These are phyloP conservation scores for Struthio camelus DNA, from an alignment of 2,113 vertebrate genomes.

Conservation along the genomic window DNA sequence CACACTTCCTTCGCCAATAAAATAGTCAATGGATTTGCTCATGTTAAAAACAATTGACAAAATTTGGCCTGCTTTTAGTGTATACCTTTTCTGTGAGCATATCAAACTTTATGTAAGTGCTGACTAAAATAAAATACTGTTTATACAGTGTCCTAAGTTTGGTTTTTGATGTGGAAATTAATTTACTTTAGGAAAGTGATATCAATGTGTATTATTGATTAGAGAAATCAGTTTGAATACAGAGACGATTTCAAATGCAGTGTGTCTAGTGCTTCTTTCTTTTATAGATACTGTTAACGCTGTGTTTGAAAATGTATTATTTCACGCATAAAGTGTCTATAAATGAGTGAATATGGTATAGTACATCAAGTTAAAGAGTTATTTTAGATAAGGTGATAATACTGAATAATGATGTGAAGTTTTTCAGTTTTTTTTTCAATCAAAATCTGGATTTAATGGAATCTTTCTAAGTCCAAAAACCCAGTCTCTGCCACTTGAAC, in stretches of 20 bases:
- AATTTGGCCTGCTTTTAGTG: background rate
- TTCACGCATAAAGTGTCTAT: conserved; percentile 41
- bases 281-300: conserved; percentile 59
- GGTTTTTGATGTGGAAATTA: background rate
- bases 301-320: conserved; percentile 63
- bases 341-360: conserved; percentile 45
- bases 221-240: conserved; percentile 2
- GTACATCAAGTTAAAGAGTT: conserved; percentile 62
- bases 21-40: background rate
- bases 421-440: background rate
- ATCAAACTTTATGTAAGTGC: background rate
- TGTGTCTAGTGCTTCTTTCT: conserved; percentile 43
- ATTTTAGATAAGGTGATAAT: conserved; percentile 58
- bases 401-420: conserved; percentile 32
- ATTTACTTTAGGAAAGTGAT: background rate
- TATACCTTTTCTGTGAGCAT: background rate
- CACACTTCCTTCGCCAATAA: background rate
- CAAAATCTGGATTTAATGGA: background rate
- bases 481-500: conserved; percentile 58
- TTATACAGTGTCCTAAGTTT: background rate
- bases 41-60: background rate
- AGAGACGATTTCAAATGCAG: conserved; percentile 48
- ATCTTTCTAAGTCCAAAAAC: conserved; percentile 28
- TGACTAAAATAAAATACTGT: background rate
- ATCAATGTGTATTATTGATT: conserved; percentile 1